Evolutionary conservation across 2,888 invertebrate genomes (phyloP).

Genomic region (Acronicta leporina): DNA sequence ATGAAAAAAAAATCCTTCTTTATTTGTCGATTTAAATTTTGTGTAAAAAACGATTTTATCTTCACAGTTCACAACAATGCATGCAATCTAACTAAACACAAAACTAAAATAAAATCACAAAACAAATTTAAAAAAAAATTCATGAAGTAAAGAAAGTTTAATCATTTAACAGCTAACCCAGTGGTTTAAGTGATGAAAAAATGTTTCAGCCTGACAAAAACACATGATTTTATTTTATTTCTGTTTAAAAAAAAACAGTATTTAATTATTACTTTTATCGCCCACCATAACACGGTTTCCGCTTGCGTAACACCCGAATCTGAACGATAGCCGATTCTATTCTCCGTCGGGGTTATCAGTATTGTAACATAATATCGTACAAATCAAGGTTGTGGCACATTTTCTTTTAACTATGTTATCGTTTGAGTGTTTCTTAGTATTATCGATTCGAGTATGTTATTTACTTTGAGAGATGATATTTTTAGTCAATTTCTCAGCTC

Average conservation of each 20-base stretch:
- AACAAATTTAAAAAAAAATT: too few species aligned
- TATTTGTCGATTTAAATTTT: too few species aligned
- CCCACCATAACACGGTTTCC: slow-evolving; percentile 60
- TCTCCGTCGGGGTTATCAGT: slow-evolving; percentile 81
- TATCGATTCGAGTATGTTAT: slow-evolving; percentile 18
- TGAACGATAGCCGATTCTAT: slow-evolving; percentile 74
- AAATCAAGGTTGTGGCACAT: slow-evolving; percentile 85
- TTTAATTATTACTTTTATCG: slow-evolving; percentile 19
- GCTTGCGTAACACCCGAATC: slow-evolving; percentile 80
- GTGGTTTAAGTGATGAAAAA: too few species aligned
- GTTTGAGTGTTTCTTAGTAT: slow-evolving; percentile 63
- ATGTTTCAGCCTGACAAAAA: neutral
- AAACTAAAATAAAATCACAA: too few species aligned
- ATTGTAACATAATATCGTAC: slow-evolving; percentile 69
- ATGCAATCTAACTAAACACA: too few species aligned
- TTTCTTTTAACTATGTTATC: slow-evolving; percentile 79
- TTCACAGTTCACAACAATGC: too few species aligned
- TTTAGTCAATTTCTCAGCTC: slow-evolving; percentile 16
- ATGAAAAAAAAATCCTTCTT: too few species aligned
- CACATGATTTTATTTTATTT: neutral
- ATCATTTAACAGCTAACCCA: too few species aligned
- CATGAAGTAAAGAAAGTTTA: too few species aligned
- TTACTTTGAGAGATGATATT: slow-evolving; percentile 31
- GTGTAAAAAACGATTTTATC: too few species aligned
- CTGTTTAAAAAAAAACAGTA: neutral